Evolutionary conservation across 2,797 vertebrate genomes (phyloP).

Genomic region (Austrolebias charrua): DNA sequence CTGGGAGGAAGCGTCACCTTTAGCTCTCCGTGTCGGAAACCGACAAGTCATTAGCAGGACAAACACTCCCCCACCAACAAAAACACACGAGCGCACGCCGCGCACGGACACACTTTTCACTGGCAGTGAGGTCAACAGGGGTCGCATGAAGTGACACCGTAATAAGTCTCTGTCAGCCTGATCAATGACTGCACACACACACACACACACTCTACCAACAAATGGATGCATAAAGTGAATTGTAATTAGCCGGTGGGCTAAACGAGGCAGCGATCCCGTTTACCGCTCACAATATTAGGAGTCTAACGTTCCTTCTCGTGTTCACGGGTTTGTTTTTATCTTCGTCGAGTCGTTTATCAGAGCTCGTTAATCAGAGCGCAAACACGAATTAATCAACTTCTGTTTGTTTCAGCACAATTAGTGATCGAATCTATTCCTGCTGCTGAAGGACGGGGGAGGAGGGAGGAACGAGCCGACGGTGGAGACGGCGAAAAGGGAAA

Average conservation of each 20-base stretch:
- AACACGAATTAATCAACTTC: constrained; percentile 69
- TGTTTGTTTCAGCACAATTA: constrained; percentile 67
- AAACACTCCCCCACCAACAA: constrained; percentile 37
- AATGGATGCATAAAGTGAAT: constrained; percentile 53
- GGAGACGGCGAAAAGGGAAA: not conserved
- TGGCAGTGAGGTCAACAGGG: constrained; percentile 53
- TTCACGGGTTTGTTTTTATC: constrained; percentile 53
- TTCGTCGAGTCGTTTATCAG: constrained; percentile 51
- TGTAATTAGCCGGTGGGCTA: constrained; percentile 53
- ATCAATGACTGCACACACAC: constrained; percentile 64
- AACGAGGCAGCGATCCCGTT: constrained; percentile 54
- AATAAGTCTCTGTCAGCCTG: constrained; percentile 74
- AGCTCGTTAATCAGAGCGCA: constrained; percentile 14
- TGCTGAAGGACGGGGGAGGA: constrained; percentile 11
- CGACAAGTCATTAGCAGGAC: constrained; percentile 69
- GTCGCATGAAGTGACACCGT: constrained; percentile 58
- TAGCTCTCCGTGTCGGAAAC: constrained; percentile 51
- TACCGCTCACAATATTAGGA: constrained; percentile 42
- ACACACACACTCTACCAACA: constrained; percentile 48
- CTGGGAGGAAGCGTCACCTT: constrained; percentile 63
- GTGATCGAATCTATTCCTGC: constrained; percentile 57
- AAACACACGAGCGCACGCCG: constrained; percentile 15
- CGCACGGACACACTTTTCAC: constrained; percentile 43
- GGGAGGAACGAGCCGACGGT: not conserved
- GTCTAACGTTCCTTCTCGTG: constrained; percentile 32